Percentiles rank a stretch among this genome's conserved stretches.
phyloP scores from a whole-genome alignment of 64 coral and sea anemone species.

The Montipora cactus region DNA sequence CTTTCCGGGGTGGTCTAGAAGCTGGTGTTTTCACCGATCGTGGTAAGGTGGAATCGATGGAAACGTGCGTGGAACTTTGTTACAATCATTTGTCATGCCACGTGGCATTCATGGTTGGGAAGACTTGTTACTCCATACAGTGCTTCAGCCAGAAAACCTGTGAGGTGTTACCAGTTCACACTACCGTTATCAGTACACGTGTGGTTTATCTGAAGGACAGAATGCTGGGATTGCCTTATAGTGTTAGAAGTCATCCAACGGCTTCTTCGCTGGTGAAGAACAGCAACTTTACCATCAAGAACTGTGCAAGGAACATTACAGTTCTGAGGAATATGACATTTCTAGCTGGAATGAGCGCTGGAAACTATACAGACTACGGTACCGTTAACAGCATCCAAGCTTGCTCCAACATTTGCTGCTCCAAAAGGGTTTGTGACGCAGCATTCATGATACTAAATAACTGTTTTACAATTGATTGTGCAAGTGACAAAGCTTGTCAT shows the following conservation, averaged over 20 bases:
- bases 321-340: constrained; percentile 87
- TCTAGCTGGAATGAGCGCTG: constrained; percentile 79
- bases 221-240: constrained; percentile 64
- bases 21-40: constrained; percentile 76
- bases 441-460: constrained; percentile 87
- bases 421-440: constrained; percentile 78
- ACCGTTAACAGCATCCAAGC: constrained; percentile 72
- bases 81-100: constrained; percentile 67
- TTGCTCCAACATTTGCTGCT: constrained; percentile 84
- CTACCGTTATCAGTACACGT: constrained; percentile 70
- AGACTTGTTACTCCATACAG: constrained; percentile 80
- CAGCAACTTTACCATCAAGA: constrained; percentile 15
- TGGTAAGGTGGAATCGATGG: constrained; percentile 78
- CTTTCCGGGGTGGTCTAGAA: constrained; percentile 74
- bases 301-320: constrained; percentile 68
- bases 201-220: constrained; percentile 85
- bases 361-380: constrained; percentile 91
- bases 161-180: constrained; percentile 71
- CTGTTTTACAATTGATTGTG: constrained; percentile 87
- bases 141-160: constrained; percentile 89
- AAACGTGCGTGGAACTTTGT: constrained; percentile 72
- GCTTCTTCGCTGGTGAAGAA: background rate
- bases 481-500: constrained; percentile 71
- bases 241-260: background rate
- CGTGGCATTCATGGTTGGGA: constrained; percentile 84